Conservation (phyloP, 2,888 invertebrate genomes). For the Drosophila anomalata region DNA sequence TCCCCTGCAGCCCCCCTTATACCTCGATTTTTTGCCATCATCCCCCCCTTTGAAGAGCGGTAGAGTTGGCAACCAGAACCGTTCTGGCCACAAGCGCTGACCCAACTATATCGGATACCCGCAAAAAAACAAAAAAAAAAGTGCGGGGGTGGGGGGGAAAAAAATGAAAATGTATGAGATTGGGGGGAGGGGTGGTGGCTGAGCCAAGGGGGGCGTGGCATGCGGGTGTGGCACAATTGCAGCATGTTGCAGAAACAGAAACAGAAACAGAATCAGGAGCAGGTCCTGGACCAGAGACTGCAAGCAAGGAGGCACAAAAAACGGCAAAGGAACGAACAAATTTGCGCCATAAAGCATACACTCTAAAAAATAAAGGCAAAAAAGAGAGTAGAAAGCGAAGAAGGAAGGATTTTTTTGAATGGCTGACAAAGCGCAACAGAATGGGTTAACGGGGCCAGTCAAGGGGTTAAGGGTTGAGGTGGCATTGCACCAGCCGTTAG, state of each 20-base stretch:
- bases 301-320: conserved; percentile 34
- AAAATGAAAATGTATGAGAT: background rate
- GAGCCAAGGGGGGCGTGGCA: conserved; percentile 25
- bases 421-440: conserved; percentile 17
- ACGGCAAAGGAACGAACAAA: conserved; percentile 47
- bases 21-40: background rate
- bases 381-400: conserved; percentile 46
- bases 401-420: background rate
- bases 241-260: conserved; percentile 73
- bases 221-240: conserved; percentile 61
- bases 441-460: conserved; percentile 19
- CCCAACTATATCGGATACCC: conserved; percentile 83
- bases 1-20: no score
- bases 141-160: background rate
- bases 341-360: conserved; percentile 60
- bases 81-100: conserved; percentile 83
- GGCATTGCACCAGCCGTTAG: conserved; percentile 40
- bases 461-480: conserved; percentile 1
- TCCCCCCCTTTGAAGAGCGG: conserved; percentile 19
- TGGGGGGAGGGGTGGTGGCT: background rate
- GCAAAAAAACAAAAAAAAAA: conserved; percentile 66
- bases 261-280: background rate
- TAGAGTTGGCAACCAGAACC: conserved; percentile 81
- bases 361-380: conserved; percentile 4
- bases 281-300: conserved; percentile 18